These are phyloP conservation scores for Euphonia xanthogaster DNA, from an alignment of 2,797 vertebrate species.

Conservation along the genomic window DNA sequence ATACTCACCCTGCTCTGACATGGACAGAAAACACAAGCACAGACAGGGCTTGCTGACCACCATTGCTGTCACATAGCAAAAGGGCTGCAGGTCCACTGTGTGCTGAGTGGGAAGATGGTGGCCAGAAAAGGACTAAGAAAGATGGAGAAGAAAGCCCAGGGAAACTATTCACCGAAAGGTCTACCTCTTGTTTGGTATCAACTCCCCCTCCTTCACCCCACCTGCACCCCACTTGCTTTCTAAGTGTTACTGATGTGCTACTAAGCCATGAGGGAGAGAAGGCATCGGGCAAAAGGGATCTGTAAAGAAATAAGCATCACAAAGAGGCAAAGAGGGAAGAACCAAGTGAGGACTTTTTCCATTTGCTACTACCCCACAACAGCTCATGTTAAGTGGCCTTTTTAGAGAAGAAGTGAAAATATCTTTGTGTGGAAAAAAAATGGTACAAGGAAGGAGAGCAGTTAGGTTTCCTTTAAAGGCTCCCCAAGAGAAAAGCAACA, in stretches of 20 bases:
- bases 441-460: neutral
- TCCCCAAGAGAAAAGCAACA: neutral
- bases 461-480: neutral
- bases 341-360: neutral
- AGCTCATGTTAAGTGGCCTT: neutral
- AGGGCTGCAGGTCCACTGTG: neutral
- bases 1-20: neutral
- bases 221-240: neutral
- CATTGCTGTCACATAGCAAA: neutral
- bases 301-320: neutral
- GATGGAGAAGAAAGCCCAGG: neutral
- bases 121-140: neutral
- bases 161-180: neutral
- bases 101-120: neutral
- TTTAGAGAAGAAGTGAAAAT: neutral
- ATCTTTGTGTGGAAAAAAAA: neutral
- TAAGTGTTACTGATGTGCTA: neutral
- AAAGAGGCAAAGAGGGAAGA: neutral
- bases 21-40: neutral
- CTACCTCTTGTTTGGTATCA: neutral
- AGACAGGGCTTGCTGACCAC: neutral
- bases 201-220: neutral
- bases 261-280: neutral
- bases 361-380: neutral
- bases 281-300: neutral